Base-by-base conservation (phyloP, 1,140 invertebrate species). In the Drosophila elegans region DNA sequence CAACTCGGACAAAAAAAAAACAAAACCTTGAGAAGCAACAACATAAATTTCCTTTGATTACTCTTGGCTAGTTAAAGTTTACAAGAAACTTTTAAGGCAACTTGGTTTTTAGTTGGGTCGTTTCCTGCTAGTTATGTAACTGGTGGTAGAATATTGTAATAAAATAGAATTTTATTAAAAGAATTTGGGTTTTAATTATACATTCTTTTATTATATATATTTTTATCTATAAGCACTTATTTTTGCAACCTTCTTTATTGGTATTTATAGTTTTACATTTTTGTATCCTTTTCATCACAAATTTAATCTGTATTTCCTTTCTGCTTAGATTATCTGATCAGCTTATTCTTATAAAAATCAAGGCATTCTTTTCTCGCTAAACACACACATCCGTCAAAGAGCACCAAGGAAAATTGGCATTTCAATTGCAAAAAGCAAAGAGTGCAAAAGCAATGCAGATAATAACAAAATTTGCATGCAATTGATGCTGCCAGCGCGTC, bases 381-480 rank as follows among this genome's bases (percentile, higher is more conserved):
- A 45, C 69, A 55, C 27, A 74, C 74, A 27, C 7, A 7, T 12
- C 6, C 21, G 4, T 16, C 16, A 36, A 32, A 11, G 38, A 38
- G 59, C 7, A 29, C 16, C 3, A 34, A 67, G 32, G 16, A 25
- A 76, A 84, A 84, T 77, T 84, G 81, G 56, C 62, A 80, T 80
- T 84, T 80, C 81, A 84, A 85, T 85, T 80, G 81, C 63, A 51
- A 25, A 72, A 48, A 39, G 44, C 41, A 48, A 66, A 41, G 41
- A 69, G 56, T 54, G 56, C 38, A 64, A 75, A 78, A 74, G 53
- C 63, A 80, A 42, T 66, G 46, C 54, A 39, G 74, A 82, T 84
- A 80, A 84, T 85, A 85, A 80, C 77, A 69, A 80, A 85, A 84
- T 84, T 85, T 84, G 77, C 81, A 84, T 84, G 80, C 80, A 76